phyloP scores from a whole-genome alignment of 2,113 vertebrate species.

The Apistogramma diplotaenia region DNA sequence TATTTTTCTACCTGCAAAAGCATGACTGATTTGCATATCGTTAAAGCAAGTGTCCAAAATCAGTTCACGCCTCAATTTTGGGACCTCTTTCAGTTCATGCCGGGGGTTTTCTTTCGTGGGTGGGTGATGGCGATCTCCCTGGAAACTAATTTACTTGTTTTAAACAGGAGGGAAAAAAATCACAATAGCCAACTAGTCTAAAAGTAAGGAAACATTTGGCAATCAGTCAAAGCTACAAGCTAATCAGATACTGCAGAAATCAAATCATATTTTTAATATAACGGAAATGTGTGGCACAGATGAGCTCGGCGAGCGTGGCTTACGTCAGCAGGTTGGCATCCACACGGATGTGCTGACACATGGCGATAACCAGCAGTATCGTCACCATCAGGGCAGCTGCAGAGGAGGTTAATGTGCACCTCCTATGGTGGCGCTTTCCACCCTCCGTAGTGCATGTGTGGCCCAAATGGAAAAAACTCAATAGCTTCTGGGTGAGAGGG shows the following conservation, averaged over 20 bases:
- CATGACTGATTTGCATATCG: background rate
- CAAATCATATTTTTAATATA: background rate
- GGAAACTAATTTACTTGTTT: background rate
- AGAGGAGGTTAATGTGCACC: background rate
- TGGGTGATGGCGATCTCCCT: background rate
- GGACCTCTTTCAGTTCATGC: background rate
- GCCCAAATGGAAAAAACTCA: background rate
- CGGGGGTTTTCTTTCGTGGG: background rate
- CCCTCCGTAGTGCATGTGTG: background rate
- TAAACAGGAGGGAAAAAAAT: background rate
- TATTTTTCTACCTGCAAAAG: background rate
- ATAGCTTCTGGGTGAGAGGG: background rate
- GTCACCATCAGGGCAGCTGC: background rate
- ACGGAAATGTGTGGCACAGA: background rate
- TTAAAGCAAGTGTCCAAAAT: background rate
- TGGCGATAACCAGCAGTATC: too few species aligned
- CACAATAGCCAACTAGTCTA: rapidly evolving
- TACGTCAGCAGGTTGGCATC: too few species aligned
- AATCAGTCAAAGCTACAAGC: background rate
- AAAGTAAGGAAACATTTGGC: background rate
- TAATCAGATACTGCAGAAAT: background rate
- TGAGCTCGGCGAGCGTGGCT: too few species aligned
- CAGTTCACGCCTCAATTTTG: background rate
- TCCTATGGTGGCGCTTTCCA: background rate
- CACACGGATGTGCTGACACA: too few species aligned